Conservation (phyloP, 2,797 vertebrate genomes). For the Acipenser ruthenus region DNA sequence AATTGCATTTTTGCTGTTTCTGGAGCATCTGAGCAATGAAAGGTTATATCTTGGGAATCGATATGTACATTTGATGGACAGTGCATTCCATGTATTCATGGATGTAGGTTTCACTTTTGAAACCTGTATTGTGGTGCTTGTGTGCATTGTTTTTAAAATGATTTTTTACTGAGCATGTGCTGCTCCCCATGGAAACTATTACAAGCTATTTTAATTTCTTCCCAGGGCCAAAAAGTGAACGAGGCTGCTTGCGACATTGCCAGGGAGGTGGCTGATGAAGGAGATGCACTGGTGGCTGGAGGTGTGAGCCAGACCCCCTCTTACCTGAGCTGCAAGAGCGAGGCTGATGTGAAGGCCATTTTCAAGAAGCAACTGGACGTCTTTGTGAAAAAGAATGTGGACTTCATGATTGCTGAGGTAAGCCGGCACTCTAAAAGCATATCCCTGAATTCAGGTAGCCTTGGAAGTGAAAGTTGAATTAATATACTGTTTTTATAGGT, state of each 20-base stretch:
- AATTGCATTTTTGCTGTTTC: too few species aligned
- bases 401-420: conserved; percentile 95
- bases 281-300: conserved; percentile 84
- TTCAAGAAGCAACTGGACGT: conserved; percentile 81
- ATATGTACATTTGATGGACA: too few species aligned
- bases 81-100: neutral
- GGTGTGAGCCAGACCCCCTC: conserved; percentile 91
- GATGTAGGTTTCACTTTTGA: neutral
- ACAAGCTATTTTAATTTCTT: neutral
- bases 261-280: conserved; percentile 79
- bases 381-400: conserved; percentile 82
- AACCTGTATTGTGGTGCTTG: neutral
- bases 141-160: neutral
- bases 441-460: too few species aligned
- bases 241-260: conserved; percentile 94
- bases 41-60: too few species aligned
- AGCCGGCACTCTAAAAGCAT: conserved; percentile 2
- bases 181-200: neutral
- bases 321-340: conserved; percentile 87
- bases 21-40: too few species aligned
- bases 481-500: too few species aligned
- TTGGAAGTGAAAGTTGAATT: too few species aligned
- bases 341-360: conserved; percentile 75
- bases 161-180: neutral
- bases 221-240: conserved; percentile 77